phyloP scores from a whole-genome alignment of 2,888 invertebrate genomes.

The Macroteleia sp. region DNA sequence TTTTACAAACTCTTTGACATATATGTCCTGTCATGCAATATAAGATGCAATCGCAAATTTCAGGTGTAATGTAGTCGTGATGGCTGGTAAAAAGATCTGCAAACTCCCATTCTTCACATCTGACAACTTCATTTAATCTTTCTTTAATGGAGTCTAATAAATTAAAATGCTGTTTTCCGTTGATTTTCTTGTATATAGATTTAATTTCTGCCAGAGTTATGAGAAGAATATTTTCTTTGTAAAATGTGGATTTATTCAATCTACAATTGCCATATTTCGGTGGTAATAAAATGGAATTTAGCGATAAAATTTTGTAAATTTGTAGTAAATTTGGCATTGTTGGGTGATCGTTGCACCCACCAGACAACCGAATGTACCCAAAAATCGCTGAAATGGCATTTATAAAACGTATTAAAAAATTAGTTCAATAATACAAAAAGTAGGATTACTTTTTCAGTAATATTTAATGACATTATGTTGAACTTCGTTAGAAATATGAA shows the following conservation, averaged over 20 bases:
- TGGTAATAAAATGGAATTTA: conserved; percentile 23
- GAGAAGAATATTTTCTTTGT: conserved; percentile 20
- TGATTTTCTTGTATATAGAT: conserved; percentile 18
- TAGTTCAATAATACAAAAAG: too few relatives aligned
- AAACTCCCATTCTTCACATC: conserved; percentile 27
- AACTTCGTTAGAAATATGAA: too few relatives aligned
- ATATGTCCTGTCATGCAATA: conserved; percentile 29
- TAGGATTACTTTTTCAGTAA: too few relatives aligned
- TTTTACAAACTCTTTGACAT: too few relatives aligned
- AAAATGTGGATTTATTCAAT: conserved; percentile 2
- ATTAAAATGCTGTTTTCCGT: conserved; percentile 19
- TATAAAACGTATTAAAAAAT: too few relatives aligned
- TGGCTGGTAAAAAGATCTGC: conserved; percentile 22
- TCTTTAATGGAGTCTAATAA: conserved; percentile 11
- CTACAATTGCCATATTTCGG: conserved; percentile 33
- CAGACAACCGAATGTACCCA: conserved; percentile 23
- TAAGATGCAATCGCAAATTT: conserved; percentile 22
- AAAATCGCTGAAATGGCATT: conserved; percentile 34
- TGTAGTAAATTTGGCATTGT: conserved; percentile 21
- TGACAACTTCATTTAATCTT: conserved; percentile 1
- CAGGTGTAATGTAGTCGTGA: conserved; percentile 25
- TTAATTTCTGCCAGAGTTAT: conserved; percentile 39
- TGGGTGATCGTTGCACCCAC: conserved; percentile 42
- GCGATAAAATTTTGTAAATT: conserved; percentile 27
- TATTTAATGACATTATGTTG: too few relatives aligned